These are phyloP conservation scores for Scophthalmus maximus DNA, from an alignment of 2,113 vertebrate genomes.

Conservation along the genomic window DNA sequence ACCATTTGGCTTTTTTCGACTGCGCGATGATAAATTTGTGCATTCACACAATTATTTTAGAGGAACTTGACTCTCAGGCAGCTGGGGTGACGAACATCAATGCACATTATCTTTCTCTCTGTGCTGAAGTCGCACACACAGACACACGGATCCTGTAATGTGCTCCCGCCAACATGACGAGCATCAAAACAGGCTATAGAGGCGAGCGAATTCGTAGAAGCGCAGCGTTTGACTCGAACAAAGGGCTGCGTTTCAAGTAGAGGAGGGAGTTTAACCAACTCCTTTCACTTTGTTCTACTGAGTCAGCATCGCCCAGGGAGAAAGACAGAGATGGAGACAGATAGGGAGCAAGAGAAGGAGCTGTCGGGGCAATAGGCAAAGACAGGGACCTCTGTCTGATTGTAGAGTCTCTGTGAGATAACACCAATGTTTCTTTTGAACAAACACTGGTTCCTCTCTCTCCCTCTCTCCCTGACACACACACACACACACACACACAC, in stretches of 20 bases:
- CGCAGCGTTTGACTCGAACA: conserved; percentile 22
- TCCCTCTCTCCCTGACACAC: not conserved
- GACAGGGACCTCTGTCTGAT: conserved; percentile 63
- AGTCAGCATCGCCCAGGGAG: conserved; percentile 60
- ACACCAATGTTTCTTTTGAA: conserved; percentile 45
- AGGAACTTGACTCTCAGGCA: conserved; percentile 41
- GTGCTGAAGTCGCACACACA: not conserved
- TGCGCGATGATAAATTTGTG: conserved; percentile 57
- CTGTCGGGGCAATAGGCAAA: conserved; percentile 37
- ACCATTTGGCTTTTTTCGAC: conserved; percentile 20
- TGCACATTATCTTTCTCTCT: conserved; percentile 19
- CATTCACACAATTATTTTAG: conserved; percentile 33
- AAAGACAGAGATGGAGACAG: conserved; percentile 29
- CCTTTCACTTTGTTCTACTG: conserved; percentile 64
- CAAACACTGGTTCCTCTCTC: conserved; percentile 28
- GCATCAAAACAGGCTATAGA: conserved; percentile 32
- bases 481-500: conserved; percentile 8
- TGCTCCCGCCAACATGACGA: conserved; percentile 11
- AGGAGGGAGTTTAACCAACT: conserved; percentile 34
- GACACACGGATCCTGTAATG: conserved; percentile 7
- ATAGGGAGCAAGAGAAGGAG: conserved; percentile 39
- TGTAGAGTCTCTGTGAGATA: conserved; percentile 52
- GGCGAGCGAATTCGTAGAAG: not conserved
- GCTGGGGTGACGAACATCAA: conserved; percentile 30
- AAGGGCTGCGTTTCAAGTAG: conserved; percentile 37